Percentiles rank a stretch among this genome's conserved stretches.
Conservation (phyloP, 2,113 vertebrate genomes). For the Numida meleagris region DNA sequence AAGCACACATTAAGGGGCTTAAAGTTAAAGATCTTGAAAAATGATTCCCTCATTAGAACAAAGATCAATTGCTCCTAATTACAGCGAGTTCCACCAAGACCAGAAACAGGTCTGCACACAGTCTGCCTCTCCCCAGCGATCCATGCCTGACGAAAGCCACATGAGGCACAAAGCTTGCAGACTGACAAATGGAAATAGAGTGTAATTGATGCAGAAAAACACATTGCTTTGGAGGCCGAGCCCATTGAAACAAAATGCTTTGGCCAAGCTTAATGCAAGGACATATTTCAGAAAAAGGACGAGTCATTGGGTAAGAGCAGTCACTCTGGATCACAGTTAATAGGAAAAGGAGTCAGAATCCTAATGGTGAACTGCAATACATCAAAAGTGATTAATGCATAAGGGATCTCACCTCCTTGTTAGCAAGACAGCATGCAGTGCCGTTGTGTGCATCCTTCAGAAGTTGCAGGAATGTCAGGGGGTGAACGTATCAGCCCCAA, state of each 20-base stretch:
- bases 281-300: not conserved
- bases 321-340: accelerated
- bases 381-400: too few relatives aligned
- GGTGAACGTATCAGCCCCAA: not conserved
- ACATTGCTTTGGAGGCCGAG: not conserved
- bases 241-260: not conserved
- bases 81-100: not conserved
- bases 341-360: not conserved
- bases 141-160: not conserved
- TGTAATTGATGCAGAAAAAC: not conserved
- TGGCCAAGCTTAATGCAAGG: not conserved
- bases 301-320: not conserved
- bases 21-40: slow-evolving; percentile 1
- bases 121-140: too few relatives aligned
- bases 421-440: not conserved
- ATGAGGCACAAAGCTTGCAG: not conserved
- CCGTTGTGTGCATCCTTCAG: slow-evolving; percentile 34
- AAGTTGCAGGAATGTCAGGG: not conserved
- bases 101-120: not conserved
- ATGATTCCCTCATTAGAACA: not conserved
- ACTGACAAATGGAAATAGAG: not conserved
- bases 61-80: not conserved
- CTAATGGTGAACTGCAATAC: too few relatives aligned
- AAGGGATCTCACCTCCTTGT: slow-evolving; percentile 27
- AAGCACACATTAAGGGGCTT: not conserved